These are phyloP conservation scores for Knipowitschia caucasica DNA, from an alignment of 2,797 vertebrate genomes.

Conservation along the genomic window DNA sequence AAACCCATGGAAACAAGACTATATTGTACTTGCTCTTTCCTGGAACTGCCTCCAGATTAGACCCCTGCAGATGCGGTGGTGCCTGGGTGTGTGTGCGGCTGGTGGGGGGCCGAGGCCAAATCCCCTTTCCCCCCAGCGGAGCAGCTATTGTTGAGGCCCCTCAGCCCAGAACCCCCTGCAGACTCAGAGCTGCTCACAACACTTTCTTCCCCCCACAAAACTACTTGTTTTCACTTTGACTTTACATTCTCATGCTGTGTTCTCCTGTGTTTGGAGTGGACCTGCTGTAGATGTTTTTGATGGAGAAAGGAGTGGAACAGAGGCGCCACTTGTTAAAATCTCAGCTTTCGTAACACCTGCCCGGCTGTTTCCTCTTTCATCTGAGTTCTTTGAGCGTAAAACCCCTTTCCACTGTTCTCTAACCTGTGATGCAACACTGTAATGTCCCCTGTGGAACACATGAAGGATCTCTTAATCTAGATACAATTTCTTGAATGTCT, in stretches of 20 bases:
- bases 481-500: too few species aligned
- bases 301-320: too few species aligned
- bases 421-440: too few species aligned
- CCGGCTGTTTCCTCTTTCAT: too few species aligned
- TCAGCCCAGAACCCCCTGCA: constrained; percentile 53
- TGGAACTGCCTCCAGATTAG: constrained; percentile 39
- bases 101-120: constrained; percentile 51
- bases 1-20: not conserved
- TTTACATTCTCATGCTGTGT: not conserved
- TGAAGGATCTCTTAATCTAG: too few species aligned
- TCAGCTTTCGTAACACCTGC: too few species aligned
- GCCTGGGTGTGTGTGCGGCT: constrained; percentile 14
- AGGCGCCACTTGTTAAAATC: too few species aligned
- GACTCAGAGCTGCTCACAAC: constrained; percentile 44
- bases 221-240: constrained; percentile 24
- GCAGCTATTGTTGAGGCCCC: constrained; percentile 61
- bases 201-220: constrained; percentile 43
- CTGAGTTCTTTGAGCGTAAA: too few species aligned
- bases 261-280: too few species aligned
- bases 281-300: too few species aligned
- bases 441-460: too few species aligned
- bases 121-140: constrained; percentile 36
- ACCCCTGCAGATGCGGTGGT: constrained; percentile 29
- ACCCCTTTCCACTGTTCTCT: too few species aligned
- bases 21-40: constrained; percentile 13